Base-by-base conservation (phyloP, 30 jellyfish, hydroid and myxozoan genomes). In the Cassiopea xamachana region DNA sequence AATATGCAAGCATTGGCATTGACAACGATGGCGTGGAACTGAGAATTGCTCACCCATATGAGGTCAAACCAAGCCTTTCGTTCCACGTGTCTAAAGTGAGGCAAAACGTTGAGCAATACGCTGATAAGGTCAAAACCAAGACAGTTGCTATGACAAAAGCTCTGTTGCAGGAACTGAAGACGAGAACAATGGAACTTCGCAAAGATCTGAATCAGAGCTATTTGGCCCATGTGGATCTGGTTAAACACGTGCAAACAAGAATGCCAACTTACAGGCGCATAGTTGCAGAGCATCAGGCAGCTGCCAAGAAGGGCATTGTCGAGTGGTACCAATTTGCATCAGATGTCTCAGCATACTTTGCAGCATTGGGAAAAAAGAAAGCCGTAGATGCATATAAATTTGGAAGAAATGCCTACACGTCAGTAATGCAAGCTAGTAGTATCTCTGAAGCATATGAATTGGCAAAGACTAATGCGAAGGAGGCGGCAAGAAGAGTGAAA, bases 31-130 rank as follows among this genome's bases (percentile, higher is more conserved):
- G 88, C 69, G 85, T 91, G 18, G 68, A 43, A 18, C 49, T 95
- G 60, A 69, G 89, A 46, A 49, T 95, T 62, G 81, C 88, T 4
- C 96, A 83, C 62, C 95, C 95, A 60, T 69, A 75, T 14, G 90
- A 69, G 50, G 82, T 89, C 93, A 88, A 84, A 48, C 98, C 98
- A 39, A 86, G 88, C 43, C 81, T 94, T 92, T 81, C 76, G 44
- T 60, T 86, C 74, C 97, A 94, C 70, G 77, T 81, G 51, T 43
- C 48, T 12, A 85, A 84, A 8, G 85, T 80, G 1, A 86, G 79
- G 43, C 48, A 68, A 27, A 86, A 68, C 39, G 84, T 87, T 45
- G 46, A 75, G 55, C 12, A 78, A 14, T 60, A 70, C 85, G 84
- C 94, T 4, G 73, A 87, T 18, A 75, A 69, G 58, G 81, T 87